Percentiles rank a stretch among this genome's conserved stretches.
Conservation (phyloP, 2,888 invertebrate genomes). For the Torymus auratus region DNA sequence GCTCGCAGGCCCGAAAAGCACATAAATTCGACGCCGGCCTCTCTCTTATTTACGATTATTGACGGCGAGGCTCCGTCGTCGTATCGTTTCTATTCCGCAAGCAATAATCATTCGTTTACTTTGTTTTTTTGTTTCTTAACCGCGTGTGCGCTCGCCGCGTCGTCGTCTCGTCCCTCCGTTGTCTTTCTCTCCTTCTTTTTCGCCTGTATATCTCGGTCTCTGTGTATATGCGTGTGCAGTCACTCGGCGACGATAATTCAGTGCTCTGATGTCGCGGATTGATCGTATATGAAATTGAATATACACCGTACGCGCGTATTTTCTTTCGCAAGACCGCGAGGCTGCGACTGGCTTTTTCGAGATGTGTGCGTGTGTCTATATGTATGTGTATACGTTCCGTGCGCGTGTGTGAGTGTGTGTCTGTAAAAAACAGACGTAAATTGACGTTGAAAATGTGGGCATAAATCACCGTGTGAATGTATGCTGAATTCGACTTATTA, state of each 20-base stretch:
- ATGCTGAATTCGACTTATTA: constrained; percentile 40
- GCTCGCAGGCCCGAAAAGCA: constrained; percentile 25
- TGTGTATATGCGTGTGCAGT: neutral
- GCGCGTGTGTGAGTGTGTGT: neutral
- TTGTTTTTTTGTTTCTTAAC: constrained; percentile 29
- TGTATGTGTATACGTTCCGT: neutral
- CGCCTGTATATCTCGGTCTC: neutral
- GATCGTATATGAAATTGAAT: constrained; percentile 29
- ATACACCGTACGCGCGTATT: neutral
- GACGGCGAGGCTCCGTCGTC: constrained; percentile 28
- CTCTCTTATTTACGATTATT: constrained; percentile 53
- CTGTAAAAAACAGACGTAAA: constrained; percentile 19
- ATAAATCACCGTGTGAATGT: constrained; percentile 28
- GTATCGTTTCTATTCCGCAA: constrained; percentile 39
- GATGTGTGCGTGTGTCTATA: neutral
- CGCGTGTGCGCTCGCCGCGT: neutral
- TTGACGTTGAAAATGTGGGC: constrained; percentile 31
- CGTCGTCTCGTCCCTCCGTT: neutral
- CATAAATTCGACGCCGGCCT: constrained; percentile 47
- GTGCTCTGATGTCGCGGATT: constrained; percentile 3
- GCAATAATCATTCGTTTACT: constrained; percentile 48
- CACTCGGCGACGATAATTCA: constrained; percentile 46
- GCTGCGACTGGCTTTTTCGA: constrained; percentile 23
- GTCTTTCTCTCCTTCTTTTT: constrained; percentile 1
- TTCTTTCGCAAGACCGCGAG: constrained; percentile 13